Percentiles rank a stretch among this genome's conserved stretches.
Conservation (phyloP, 1,140 invertebrate species). For the Orius insidiosus region DNA sequence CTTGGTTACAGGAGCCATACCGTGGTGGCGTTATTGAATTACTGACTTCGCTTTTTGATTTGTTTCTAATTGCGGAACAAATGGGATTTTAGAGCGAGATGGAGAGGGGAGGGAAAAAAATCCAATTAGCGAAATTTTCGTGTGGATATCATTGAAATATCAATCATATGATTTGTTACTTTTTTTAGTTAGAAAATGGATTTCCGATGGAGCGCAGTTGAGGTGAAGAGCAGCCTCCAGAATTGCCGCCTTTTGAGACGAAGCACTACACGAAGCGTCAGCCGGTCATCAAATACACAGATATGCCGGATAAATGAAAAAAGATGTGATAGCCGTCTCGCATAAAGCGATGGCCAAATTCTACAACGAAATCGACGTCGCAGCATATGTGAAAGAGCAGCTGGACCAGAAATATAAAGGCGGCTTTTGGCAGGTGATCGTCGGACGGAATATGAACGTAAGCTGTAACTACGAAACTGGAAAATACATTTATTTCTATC, state of each 20-base stretch:
- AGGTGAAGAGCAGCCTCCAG: neutral
- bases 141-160: too few relatives aligned
- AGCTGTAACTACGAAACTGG: conserved; percentile 7
- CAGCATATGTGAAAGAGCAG: neutral
- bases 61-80: too few relatives aligned
- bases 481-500: conserved; percentile 8
- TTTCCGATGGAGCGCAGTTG: too few relatives aligned
- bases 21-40: too few relatives aligned
- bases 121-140: too few relatives aligned
- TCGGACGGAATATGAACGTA: conserved; percentile 2
- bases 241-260: conserved; percentile 6
- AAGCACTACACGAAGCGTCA: conserved; percentile 5
- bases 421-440: conserved; percentile 3
- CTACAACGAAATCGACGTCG: conserved; percentile 5
- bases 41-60: too few relatives aligned
- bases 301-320: conserved; percentile 3
- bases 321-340: neutral
- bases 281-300: conserved; percentile 4
- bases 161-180: too few relatives aligned
- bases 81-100: too few relatives aligned
- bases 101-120: too few relatives aligned
- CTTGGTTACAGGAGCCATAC: too few relatives aligned
- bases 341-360: conserved; percentile 4
- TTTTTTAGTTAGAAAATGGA: too few relatives aligned
- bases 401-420: conserved; percentile 3